These are phyloP conservation scores for Zoanthus solanderi DNA, from an alignment of 92 coral and sea anemone species.

Conservation along the genomic window DNA sequence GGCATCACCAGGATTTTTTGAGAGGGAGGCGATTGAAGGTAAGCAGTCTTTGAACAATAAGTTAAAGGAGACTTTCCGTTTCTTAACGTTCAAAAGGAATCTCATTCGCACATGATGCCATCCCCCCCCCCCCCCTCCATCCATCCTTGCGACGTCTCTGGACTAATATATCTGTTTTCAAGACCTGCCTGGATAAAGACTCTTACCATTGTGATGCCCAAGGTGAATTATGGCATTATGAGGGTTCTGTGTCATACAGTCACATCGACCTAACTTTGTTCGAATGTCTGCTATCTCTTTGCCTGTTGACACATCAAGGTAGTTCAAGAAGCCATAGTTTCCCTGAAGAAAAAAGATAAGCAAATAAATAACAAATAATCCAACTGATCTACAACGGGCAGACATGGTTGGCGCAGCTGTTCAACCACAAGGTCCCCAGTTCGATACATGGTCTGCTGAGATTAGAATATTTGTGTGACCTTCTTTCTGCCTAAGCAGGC, in stretches of 20 bases:
- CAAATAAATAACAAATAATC: background rate
- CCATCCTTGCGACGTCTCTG: too few relatives aligned
- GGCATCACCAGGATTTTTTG: too few relatives aligned
- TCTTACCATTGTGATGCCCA: conserved; percentile 91
- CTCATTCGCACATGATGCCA: too few relatives aligned
- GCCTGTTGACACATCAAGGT: conserved; percentile 96
- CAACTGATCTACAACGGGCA: background rate
- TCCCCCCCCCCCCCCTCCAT: too few relatives aligned
- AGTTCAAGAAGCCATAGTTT: conserved; percentile 78
- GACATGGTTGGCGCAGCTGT: too few relatives aligned
- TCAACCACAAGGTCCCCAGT: background rate
- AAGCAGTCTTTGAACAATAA: too few relatives aligned
- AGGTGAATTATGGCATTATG: conserved; percentile 91
- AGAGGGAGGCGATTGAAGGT: too few relatives aligned
- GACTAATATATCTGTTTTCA: too few relatives aligned
- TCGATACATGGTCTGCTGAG: background rate
- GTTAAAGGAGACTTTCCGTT: too few relatives aligned
- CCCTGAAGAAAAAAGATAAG: conserved; percentile 64
- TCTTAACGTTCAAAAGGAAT: too few relatives aligned
- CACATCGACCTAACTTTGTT: conserved; percentile 88
- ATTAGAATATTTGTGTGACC: background rate
- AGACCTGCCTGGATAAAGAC: too few relatives aligned
- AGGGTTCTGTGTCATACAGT: conserved; percentile 91
- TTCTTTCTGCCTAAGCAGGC: too few relatives aligned
- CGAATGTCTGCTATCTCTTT: conserved; percentile 71